Evolutionary conservation across 2,888 invertebrate species (phyloP).

Genomic region (Glaucopsyche alexis): DNA sequence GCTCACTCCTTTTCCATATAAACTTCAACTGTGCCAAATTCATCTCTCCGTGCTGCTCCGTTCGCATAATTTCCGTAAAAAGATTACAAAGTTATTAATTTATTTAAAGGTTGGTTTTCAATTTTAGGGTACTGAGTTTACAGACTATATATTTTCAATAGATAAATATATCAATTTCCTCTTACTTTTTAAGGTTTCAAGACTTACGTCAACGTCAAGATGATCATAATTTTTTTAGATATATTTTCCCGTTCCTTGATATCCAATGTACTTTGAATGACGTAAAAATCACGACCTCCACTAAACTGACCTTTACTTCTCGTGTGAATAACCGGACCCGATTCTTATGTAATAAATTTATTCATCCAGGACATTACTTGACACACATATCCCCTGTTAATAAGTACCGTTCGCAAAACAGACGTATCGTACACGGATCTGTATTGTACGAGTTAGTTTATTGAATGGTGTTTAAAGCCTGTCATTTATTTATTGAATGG

Average conservation of each 20-base stretch:
- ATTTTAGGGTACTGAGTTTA: too few species aligned
- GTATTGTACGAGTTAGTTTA: constrained; percentile 35
- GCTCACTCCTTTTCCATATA: too few species aligned
- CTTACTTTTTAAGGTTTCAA: not conserved
- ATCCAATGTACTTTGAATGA: not conserved
- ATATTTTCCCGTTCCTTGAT: not conserved
- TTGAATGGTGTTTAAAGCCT: constrained; percentile 21
- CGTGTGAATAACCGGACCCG: constrained; percentile 51
- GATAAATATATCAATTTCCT: too few species aligned
- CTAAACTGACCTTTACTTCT: constrained; percentile 59
- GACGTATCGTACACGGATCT: constrained; percentile 40
- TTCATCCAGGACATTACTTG: constrained; percentile 40
- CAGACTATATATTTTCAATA: too few species aligned
- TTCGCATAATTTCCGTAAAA: too few species aligned
- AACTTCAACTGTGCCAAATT: too few species aligned
- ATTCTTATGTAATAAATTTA: constrained; percentile 46
- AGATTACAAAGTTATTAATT: too few species aligned
- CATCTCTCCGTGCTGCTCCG: too few species aligned
- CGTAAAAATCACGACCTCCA: constrained; percentile 34
- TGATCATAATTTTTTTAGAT: not conserved
- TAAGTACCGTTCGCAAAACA: constrained; percentile 41
- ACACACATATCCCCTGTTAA: constrained; percentile 41
- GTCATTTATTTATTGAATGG: constrained; percentile 27
- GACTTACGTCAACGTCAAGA: not conserved
- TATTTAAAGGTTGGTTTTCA: too few species aligned